Percentiles rank a stretch among this genome's conserved stretches.
phyloP scores from a whole-genome alignment of 2,113 vertebrate species.

The Apodemus sylvaticus region DNA sequence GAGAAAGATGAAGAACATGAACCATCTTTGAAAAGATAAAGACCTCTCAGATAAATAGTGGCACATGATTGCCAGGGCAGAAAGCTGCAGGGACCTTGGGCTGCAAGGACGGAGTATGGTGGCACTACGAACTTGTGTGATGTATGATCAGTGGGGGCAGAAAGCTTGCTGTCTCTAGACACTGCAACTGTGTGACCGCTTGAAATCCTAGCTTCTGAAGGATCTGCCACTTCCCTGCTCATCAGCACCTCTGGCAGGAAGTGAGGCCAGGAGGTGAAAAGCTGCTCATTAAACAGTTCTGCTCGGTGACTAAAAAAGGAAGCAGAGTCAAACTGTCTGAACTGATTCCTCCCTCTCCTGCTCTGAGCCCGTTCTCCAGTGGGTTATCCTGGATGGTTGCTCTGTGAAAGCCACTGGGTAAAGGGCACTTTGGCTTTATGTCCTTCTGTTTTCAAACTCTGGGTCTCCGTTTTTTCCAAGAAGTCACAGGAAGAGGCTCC shows the following conservation, averaged over 20 bases:
- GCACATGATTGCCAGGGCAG: background rate
- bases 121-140: background rate
- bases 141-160: background rate
- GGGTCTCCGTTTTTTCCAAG: background rate
- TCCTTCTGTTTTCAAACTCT: conserved; percentile 46
- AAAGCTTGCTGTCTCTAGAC: background rate
- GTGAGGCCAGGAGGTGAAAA: background rate
- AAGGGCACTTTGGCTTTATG: conserved; percentile 34
- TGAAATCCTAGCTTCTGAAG: background rate
- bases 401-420: background rate
- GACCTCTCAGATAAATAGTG: background rate
- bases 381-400: background rate
- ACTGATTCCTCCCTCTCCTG: background rate
- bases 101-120: too few relatives aligned
- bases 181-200: background rate
- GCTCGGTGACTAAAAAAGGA: background rate
- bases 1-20: background rate
- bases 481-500: conserved; percentile 41
- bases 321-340: background rate
- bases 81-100: background rate
- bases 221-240: background rate
- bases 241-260: conserved; percentile 29
- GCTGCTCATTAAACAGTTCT: background rate
- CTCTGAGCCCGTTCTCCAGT: background rate
- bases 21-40: background rate